Base-by-base conservation (phyloP, 2,888 invertebrate genomes). In the Venustoraphidia nigricollis region DNA sequence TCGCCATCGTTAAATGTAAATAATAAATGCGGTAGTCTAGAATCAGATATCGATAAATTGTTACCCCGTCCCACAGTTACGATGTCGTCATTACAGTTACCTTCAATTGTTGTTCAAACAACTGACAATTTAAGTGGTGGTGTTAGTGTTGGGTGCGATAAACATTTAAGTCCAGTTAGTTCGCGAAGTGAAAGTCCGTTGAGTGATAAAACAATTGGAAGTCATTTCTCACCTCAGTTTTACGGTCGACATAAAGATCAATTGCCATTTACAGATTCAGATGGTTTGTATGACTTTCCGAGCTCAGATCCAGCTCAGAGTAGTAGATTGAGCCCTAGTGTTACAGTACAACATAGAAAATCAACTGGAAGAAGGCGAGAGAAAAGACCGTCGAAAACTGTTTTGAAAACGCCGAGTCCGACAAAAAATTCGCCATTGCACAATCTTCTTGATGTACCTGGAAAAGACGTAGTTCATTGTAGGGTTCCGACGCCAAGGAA, bases 101-200 rank as follows among this genome's bases (percentile, higher is more conserved):
- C 82, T 47, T 74, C 81, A 1, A 76, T 77, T 54, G 68, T 75
- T 37, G 72, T 77, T 46, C 73, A 76, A 57, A 27, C 27, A 27
- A 27, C 27, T 27, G 27, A 27, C 27, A 27, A 6, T 27, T 27
- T 6, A 27, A 27, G 6, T 27, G 64, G 69, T 17, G 75, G 75
- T 53, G 56, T 62, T 27, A 59, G 60, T 53, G 44, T 50, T 38
- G 72, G 71, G 52, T 69, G 69, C 52, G 76, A 76, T 57, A 71
- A 74, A 58, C 37, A 54, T 42, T 61, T 80, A 44, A 83, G 83
- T 59, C 84, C 84, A 6, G 82, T 84, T 48, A 84, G 84, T 63
- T 85, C 84, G 11, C 73, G 84, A 54, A 84, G 84, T 59, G 85
- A 85, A 61, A 83, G 83, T 65, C 84, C 85, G 9, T 66, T 85